A percentile compares a stretch with the other conserved stretches of the same genome.
Conservation (phyloP, 2,888 invertebrate species). For the Erebia palarica region DNA sequence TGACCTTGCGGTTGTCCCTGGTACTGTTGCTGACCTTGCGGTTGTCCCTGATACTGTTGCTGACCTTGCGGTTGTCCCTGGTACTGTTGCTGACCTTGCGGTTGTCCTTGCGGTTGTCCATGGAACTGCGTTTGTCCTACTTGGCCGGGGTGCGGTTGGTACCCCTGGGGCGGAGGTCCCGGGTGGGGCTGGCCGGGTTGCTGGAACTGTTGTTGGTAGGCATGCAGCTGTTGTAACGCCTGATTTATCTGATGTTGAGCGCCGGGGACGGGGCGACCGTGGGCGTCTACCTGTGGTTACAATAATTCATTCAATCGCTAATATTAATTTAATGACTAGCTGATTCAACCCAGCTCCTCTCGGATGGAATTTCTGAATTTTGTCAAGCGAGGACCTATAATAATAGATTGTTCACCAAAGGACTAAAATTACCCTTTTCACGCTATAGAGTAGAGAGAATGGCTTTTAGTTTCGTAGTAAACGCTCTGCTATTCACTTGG, state of each 20-base stretch:
- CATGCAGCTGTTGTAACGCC: constrained; percentile 57
- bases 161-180: constrained; percentile 45
- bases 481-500: too few relatives aligned
- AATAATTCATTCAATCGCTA: not conserved
- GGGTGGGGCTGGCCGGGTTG: constrained; percentile 45
- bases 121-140: constrained; percentile 37
- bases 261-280: constrained; percentile 69
- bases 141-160: constrained; percentile 37
- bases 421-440: too few relatives aligned
- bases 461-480: too few relatives aligned
- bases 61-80: constrained; percentile 45
- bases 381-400: too few relatives aligned
- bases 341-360: too few relatives aligned
- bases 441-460: too few relatives aligned
- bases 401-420: too few relatives aligned
- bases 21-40: constrained; percentile 1
- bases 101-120: constrained; percentile 26
- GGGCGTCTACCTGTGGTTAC: constrained; percentile 60
- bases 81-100: constrained; percentile 43
- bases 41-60: constrained; percentile 35
- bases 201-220: constrained; percentile 46
- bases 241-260: constrained; percentile 70
- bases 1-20: constrained; percentile 16
- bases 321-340: too few relatives aligned
- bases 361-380: not conserved